Evolutionary conservation across 2,113 vertebrate genomes (phyloP), one percentile per base, ranked within the genome.

Genomic region (Lycaon pictus): DNA sequence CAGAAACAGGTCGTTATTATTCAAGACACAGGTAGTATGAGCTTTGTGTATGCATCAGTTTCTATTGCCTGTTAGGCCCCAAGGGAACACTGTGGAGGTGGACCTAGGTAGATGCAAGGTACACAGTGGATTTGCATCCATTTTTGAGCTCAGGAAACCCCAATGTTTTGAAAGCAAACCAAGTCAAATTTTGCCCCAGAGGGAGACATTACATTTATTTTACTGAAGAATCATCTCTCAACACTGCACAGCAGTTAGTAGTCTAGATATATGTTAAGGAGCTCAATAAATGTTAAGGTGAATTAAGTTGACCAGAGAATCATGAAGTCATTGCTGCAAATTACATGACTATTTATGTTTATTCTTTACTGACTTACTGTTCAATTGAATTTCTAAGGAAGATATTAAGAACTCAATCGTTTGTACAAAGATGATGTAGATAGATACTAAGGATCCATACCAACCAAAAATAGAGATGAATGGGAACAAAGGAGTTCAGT

Each of bases 261-360:
- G n/a, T 51, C 32, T 62, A 62, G 11, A 32, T 19, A 5, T 10
- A 51, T 7, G 32, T 1, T 35, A 53, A 53, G 63, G 25, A 81
- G 4, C 32, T 48, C 60, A 55, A 22, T 63, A 37, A 11, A 60
- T 93, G 16, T 25, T 77, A 22, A 95, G 63, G 20, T 35, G n/a
- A 93, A 81, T 88, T 80, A 56, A 81, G n/a, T 65, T 94, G 58
- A 63, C 62, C 72, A 85, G 48, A 84, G 51, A 56, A n/a, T 89
- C 51, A 43, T 35, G 4, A 80, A 90, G 48, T 27, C 63, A 43
- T 76, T 58, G 22, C 19, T 88, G 3, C 55, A 69, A 74, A 32
- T 37, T 77, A 25, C n/a, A 8, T 63, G 48, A 48, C 19, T 67
- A 16, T 69, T 89, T 76, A 19, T 43, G 48, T 37, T 0, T 35